phyloP scores from a whole-genome alignment of 2,797 vertebrate species.

The Tapera naevia region DNA sequence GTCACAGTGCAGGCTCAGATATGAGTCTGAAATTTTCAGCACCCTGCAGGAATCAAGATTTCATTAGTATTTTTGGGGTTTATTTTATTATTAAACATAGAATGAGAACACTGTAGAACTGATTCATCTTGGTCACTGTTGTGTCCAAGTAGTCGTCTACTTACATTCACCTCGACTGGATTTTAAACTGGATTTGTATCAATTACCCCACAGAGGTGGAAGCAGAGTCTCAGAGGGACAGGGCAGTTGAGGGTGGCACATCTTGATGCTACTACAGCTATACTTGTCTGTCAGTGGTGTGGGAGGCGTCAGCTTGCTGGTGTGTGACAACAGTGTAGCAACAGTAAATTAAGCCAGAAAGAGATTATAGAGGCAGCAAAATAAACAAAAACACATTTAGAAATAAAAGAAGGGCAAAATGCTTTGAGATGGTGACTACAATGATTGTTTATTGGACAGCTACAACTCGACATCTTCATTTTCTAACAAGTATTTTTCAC shows the following conservation, averaged over 20 bases:
- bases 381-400: not conserved
- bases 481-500: not conserved
- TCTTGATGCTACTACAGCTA: not conserved
- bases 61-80: not conserved
- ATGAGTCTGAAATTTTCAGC: not conserved
- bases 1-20: not conserved
- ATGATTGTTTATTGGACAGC: not conserved
- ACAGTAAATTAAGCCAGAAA: not conserved
- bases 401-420: not conserved
- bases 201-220: not conserved
- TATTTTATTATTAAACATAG: conserved; percentile 29
- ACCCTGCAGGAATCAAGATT: not conserved
- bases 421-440: not conserved
- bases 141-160: not conserved
- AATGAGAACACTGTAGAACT: not conserved
- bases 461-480: not conserved
- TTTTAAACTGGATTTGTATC: not conserved
- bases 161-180: not conserved
- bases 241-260: not conserved
- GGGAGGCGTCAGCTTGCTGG: accelerated
- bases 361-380: not conserved
- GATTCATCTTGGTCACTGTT: conserved; percentile 8
- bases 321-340: not conserved
- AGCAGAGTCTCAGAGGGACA: not conserved
- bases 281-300: not conserved